Conservation (phyloP, 2,888 invertebrate genomes). For the Thecocarcelia acutangulata region DNA sequence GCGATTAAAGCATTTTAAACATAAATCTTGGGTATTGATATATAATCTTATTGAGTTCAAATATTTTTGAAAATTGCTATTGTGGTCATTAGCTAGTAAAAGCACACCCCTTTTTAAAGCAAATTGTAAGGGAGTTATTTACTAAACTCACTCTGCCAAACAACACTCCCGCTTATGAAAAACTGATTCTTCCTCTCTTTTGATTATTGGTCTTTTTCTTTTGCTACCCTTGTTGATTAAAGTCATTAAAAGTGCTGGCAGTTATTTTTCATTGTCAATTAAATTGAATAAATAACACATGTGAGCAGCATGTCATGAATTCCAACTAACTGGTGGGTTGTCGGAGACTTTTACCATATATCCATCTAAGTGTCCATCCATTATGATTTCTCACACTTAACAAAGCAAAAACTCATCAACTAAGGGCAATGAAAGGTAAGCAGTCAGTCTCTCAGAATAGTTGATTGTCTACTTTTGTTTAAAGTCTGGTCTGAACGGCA, state of each 20-base stretch:
- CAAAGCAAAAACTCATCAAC: slow-evolving; percentile 23
- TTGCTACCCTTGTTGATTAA: slow-evolving; percentile 18
- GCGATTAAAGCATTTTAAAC: not conserved
- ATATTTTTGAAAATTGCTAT: not conserved
- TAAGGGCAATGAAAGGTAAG: slow-evolving; percentile 11
- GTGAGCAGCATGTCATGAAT: slow-evolving; percentile 25
- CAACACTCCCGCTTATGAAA: not conserved
- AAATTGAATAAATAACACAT: slow-evolving; percentile 56
- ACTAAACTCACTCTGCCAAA: not conserved
- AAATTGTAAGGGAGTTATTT: slow-evolving; percentile 4
- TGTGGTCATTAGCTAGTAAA: slow-evolving; percentile 12
- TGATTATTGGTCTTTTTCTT: slow-evolving; percentile 1
- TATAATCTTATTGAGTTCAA: too few species aligned
- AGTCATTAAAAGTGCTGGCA: slow-evolving; percentile 44
- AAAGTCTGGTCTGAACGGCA: not conserved
- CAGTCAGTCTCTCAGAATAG: not conserved
- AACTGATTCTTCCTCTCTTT: not conserved
- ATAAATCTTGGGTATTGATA: too few species aligned
- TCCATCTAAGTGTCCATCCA: slow-evolving; percentile 4
- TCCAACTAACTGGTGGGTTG: slow-evolving; percentile 14
- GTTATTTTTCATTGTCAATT: slow-evolving; percentile 62
- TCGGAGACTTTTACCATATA: slow-evolving; percentile 7
- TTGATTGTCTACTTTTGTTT: not conserved
- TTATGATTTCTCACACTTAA: slow-evolving; percentile 30
- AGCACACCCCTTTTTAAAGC: slow-evolving; percentile 14